Conservation (phyloP, 1,140 invertebrate species). For the Solen grandis region DNA sequence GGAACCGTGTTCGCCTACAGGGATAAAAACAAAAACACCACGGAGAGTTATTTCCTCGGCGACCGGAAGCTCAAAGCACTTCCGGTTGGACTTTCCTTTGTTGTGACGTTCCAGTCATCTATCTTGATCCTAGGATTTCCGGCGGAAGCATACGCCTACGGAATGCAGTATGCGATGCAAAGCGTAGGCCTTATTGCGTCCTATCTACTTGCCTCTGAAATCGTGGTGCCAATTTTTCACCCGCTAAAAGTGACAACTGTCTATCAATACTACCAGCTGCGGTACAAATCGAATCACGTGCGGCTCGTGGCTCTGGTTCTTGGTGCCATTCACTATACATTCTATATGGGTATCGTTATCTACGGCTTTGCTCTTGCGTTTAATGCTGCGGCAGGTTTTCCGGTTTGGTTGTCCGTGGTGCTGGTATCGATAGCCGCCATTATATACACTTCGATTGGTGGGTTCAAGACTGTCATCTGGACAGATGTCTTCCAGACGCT, state of each 20-base stretch:
- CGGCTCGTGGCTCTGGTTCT: conserved; percentile 6
- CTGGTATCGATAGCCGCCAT: conserved; percentile 34
- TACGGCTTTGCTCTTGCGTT: conserved; percentile 41
- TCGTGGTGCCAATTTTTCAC: conserved; percentile 55
- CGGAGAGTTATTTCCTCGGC: conserved; percentile 88
- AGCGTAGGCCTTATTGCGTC: conserved; percentile 40
- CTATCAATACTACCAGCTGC: conserved; percentile 42
- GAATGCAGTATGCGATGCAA: conserved; percentile 26
- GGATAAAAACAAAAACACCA: conserved; percentile 90
- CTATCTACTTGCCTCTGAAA: conserved; percentile 26
- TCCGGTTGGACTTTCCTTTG: conserved; percentile 53
- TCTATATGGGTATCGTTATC: conserved; percentile 46
- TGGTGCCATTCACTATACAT: conserved; percentile 29
- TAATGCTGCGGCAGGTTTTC: conserved; percentile 27
- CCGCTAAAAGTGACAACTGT: conserved; percentile 55
- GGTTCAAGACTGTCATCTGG: too few relatives aligned
- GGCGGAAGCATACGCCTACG: conserved; percentile 55
- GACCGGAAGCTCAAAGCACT: conserved; percentile 77
- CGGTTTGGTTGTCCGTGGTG: conserved; percentile 41
- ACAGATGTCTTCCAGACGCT: too few relatives aligned
- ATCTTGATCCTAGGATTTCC: conserved; percentile 59
- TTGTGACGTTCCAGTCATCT: conserved; percentile 59
- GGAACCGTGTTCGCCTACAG: conserved; percentile 90
- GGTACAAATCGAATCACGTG: conserved; percentile 33
- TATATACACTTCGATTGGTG: conserved; percentile 46